These are phyloP conservation scores for Meloe dianella DNA, from an alignment of 2,888 invertebrate species.

Conservation along the genomic window DNA sequence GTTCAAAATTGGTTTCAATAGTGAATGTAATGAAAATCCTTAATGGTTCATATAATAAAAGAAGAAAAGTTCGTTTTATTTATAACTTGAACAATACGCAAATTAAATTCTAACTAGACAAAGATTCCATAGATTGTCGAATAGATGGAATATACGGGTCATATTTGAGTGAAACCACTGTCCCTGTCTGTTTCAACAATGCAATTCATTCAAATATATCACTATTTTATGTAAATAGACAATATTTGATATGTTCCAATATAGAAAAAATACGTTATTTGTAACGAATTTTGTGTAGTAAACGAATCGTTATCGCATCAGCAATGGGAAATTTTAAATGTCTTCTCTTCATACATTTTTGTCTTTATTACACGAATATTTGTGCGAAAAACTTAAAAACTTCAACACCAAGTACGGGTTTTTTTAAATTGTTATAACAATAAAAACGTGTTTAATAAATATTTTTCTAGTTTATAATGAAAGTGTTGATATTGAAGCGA, in stretches of 20 bases:
- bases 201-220: background rate
- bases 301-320: background rate
- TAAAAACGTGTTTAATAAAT: background rate
- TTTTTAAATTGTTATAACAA: background rate
- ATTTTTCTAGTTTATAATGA: background rate
- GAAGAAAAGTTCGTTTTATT: background rate
- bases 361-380: background rate
- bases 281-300: background rate
- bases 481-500: background rate
- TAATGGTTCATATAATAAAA: background rate
- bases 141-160: background rate
- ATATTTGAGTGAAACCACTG: background rate
- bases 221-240: background rate
- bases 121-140: background rate
- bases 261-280: background rate
- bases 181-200: background rate
- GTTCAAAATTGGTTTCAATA: background rate
- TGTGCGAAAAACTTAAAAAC: background rate
- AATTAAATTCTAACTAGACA: background rate
- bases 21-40: background rate
- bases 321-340: background rate
- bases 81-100: background rate
- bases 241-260: background rate
- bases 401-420: background rate
- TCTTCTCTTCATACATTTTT: background rate